Base-by-base conservation (phyloP, 2,888 invertebrate species). In the Pycnomerus fuliginosus region DNA sequence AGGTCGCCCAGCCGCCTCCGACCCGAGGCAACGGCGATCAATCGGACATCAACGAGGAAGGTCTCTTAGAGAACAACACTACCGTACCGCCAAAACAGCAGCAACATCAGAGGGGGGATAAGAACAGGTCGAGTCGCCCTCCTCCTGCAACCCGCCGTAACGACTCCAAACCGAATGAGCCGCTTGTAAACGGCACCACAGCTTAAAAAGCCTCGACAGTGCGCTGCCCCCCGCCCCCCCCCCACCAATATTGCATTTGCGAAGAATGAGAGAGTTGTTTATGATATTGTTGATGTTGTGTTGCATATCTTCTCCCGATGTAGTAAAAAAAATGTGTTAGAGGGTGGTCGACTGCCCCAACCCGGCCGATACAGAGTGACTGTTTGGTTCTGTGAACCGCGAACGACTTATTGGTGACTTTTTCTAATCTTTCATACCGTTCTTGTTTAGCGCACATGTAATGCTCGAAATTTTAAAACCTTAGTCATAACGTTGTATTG, bases 101-200 rank as follows among this genome's bases (percentile, higher is more conserved):
- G 38, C 42, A 42, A 41, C 43, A 25, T 38, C 50, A 43, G 41
- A 27, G 44, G 8, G 38, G 33, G 27, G 38, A 32, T 10, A 65
- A 67, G 52, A 50, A 52, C 17, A 64, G 69, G 40, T 45, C 61
- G 24, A 69, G 59, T 52, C 63, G 65, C 46, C 67, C 67, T 30
- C 68, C 69, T 30, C 68, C 69, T 2, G 60, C 70, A 62, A 48
- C 70, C 61, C 65, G 67, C 23, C 61, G 69, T 23, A 58, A 48
- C 37, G 66, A 63, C 38, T 72, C 73, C 65, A 79, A 80, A 73
- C 74, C 78, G 58, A 80, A 80, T 61, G 82, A 81, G 72, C 74
- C 81, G 67, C 75, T 83, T 71, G 78, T 83, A 57, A 84, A 84
- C 72, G 83, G 84, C 74, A 79, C 83, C 56, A 76, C 70, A 41